A percentile compares a stretch with the other conserved stretches of the same genome.
These are phyloP conservation scores for Anolis sagrei DNA, from an alignment of 2,113 vertebrate species.

Conservation along the genomic window DNA sequence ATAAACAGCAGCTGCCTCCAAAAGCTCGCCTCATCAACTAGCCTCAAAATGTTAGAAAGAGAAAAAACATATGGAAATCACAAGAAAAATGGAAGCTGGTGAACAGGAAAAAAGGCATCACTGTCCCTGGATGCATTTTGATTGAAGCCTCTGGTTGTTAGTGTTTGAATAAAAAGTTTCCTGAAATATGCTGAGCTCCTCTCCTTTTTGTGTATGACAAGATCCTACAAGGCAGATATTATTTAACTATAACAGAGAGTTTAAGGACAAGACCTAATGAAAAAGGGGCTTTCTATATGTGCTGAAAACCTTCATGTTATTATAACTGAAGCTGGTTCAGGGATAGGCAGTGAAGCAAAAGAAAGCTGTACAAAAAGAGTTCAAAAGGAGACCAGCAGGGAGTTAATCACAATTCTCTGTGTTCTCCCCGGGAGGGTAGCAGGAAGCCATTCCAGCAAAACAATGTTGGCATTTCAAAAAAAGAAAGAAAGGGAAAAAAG, in stretches of 20 bases:
- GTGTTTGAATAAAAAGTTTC: too few species aligned
- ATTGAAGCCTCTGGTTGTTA: too few species aligned
- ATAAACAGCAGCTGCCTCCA: too few species aligned
- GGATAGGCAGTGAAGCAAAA: conserved; percentile 44
- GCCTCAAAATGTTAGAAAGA: too few species aligned
- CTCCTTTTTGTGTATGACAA: too few species aligned
- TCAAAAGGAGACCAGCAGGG: conserved; percentile 59
- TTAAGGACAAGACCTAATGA: not conserved
- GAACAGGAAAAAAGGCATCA: too few species aligned
- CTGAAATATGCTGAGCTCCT: too few species aligned
- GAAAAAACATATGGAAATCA: too few species aligned
- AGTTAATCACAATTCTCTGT: conserved; percentile 66
- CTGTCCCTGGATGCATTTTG: too few species aligned
- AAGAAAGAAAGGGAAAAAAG: conserved; percentile 42
- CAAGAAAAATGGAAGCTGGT: too few species aligned
- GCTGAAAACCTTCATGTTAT: conserved; percentile 49
- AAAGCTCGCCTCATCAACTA: too few species aligned
- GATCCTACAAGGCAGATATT: not conserved
- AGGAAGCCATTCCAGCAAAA: conserved; percentile 63
- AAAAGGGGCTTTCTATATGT: conserved; percentile 20
- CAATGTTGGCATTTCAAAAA: conserved; percentile 47
- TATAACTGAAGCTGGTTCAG: conserved; percentile 49
- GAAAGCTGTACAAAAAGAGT: conserved; percentile 45
- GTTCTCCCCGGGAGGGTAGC: conserved; percentile 49
- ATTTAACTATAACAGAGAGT: not conserved